These are phyloP conservation scores for Orthochromis malagaraziensis DNA, from an alignment of 2,113 vertebrate genomes.

Conservation along the genomic window DNA sequence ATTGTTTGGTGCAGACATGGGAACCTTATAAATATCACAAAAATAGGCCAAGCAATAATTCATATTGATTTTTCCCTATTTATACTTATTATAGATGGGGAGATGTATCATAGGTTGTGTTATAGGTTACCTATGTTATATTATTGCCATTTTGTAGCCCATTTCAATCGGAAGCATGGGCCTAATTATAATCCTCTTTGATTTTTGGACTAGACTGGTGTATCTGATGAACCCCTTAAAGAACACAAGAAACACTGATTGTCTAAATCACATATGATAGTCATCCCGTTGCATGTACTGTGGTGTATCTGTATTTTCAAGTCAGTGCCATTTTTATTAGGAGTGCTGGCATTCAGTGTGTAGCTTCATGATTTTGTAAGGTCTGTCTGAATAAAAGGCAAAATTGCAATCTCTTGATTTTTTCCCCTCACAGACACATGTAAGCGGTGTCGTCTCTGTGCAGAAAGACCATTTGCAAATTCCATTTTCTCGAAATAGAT, in stretches of 20 bases:
- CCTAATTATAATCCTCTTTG: not conserved
- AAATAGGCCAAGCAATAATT: not conserved
- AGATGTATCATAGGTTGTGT: not conserved
- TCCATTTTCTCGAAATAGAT: not conserved
- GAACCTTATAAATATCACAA: not conserved
- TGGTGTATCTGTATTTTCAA: not conserved
- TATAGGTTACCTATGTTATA: not conserved
- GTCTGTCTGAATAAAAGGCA: not conserved
- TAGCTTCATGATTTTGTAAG: not conserved
- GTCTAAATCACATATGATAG: not conserved
- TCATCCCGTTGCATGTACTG: not conserved
- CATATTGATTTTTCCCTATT: not conserved
- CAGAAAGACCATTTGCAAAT: not conserved
- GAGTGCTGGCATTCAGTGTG: conserved; percentile 23
- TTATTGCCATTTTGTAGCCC: not conserved
- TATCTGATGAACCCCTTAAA: not conserved
- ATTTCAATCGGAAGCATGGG: not conserved
- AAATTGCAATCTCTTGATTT: not conserved
- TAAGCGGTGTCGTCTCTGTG: not conserved
- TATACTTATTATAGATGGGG: not conserved
- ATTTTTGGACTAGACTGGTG: not conserved
- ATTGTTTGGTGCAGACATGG: conserved; percentile 12
- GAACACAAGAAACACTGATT: not conserved
- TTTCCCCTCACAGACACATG: not conserved
- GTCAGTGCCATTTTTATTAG: conserved; percentile 31